These are phyloP conservation scores for Hylaea fasciaria DNA, from an alignment of 2,888 invertebrate genomes.

Conservation along the genomic window DNA sequence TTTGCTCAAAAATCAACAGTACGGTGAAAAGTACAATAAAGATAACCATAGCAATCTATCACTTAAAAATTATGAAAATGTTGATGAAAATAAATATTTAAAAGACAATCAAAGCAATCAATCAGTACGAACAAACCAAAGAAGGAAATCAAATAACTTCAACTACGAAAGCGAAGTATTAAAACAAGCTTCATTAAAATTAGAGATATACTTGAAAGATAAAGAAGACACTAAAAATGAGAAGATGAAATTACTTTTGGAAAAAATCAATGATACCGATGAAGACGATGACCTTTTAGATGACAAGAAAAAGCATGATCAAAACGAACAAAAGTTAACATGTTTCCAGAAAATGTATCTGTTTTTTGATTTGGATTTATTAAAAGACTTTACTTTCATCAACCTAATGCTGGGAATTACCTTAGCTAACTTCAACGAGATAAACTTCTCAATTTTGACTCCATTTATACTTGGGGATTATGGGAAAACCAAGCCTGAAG, in stretches of 20 bases:
- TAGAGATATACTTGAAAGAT: slow-evolving; percentile 80
- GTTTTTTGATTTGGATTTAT: slow-evolving; percentile 89
- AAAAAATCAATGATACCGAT: slow-evolving; percentile 56
- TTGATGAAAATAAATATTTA: slow-evolving; percentile 74
- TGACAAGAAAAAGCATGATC: slow-evolving; percentile 49
- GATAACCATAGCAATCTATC: slow-evolving; percentile 70
- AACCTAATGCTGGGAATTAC: slow-evolving; percentile 89
- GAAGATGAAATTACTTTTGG: slow-evolving; percentile 67
- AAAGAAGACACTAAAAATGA: slow-evolving; percentile 60
- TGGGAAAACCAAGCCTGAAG: slow-evolving; percentile 84
- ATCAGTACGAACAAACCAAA: slow-evolving; percentile 63
- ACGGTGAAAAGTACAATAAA: slow-evolving; percentile 68
- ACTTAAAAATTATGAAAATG: slow-evolving; percentile 71
- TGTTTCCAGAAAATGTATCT: slow-evolving; percentile 84
- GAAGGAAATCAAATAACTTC: slow-evolving; percentile 83
- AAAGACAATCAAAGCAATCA: slow-evolving; percentile 80
- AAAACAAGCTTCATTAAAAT: slow-evolving; percentile 82
- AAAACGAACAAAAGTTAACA: slow-evolving; percentile 63
- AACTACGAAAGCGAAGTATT: slow-evolving; percentile 86
- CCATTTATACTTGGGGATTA: slow-evolving; percentile 90
- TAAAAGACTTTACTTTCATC: slow-evolving; percentile 88
- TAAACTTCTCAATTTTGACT: slow-evolving; percentile 90
- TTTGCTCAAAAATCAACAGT: slow-evolving; percentile 69
- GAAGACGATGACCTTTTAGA: slow-evolving; percentile 66
- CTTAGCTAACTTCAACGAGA: slow-evolving; percentile 88